A percentile compares a stretch with the other conserved stretches of the same genome.
Conservation (phyloP, 2,888 invertebrate genomes). For the Spisula solida region DNA sequence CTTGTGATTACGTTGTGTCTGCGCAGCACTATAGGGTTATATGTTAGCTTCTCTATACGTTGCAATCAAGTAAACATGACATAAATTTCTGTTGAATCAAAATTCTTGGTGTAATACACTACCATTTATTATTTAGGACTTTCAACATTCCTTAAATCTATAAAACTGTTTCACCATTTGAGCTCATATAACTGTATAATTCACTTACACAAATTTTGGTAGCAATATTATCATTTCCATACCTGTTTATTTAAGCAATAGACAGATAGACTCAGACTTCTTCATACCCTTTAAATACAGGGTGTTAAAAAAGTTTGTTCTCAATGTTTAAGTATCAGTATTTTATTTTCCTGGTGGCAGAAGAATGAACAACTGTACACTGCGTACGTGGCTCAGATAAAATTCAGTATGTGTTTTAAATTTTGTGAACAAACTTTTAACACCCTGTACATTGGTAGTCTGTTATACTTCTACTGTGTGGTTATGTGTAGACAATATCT, state of each 20-base stretch:
- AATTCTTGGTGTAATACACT: neutral
- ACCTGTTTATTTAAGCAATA: neutral
- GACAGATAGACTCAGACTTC: neutral
- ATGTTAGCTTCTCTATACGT: too few relatives aligned
- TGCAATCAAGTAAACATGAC: too few relatives aligned
- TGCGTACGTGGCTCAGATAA: too few relatives aligned
- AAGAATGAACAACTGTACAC: too few relatives aligned
- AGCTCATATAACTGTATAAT: neutral
- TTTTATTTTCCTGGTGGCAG: too few relatives aligned
- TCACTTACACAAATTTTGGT: neutral
- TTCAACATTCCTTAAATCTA: neutral
- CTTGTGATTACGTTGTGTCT: too few relatives aligned
- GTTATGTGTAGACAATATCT: neutral
- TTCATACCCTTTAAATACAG: neutral
- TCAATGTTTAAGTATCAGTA: too few relatives aligned
- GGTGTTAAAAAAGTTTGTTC: too few relatives aligned
- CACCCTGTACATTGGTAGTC: neutral
- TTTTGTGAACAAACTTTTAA: too few relatives aligned
- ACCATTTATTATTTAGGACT: conserved; percentile 3
- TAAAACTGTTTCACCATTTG: neutral
- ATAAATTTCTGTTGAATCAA: too few relatives aligned
- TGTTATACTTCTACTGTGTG: neutral
- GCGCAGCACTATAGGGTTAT: too few relatives aligned
- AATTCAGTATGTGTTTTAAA: too few relatives aligned
- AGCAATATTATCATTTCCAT: neutral